phyloP scores from a whole-genome alignment of 2,888 invertebrate genomes.

The Cinara cedri region DNA sequence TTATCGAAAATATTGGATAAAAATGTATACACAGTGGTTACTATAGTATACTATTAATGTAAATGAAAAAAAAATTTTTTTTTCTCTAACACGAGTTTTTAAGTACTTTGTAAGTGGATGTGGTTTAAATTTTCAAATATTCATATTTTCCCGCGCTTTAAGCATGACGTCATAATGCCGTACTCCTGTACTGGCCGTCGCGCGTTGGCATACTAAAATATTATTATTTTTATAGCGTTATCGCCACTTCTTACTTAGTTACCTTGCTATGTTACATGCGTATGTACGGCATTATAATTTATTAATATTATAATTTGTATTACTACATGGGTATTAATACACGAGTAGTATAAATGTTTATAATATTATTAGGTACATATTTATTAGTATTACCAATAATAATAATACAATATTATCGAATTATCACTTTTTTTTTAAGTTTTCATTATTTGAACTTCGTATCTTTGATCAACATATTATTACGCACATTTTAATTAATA shows the following conservation, averaged over 20 bases:
- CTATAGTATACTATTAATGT: slow-evolving; percentile 9
- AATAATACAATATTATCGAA: not conserved
- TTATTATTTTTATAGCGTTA: not conserved
- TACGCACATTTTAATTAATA: slow-evolving; percentile 2
- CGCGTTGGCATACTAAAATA: not conserved
- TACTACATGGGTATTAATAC: not conserved
- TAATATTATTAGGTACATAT: not conserved
- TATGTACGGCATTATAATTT: too few species aligned
- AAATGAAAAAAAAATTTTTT: not conserved
- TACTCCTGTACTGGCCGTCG: too few species aligned
- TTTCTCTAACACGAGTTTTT: not conserved
- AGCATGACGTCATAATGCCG: too few species aligned
- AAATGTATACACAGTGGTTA: not conserved
- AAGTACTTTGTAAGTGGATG: not conserved
- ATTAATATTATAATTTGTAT: not conserved
- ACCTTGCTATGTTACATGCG: too few species aligned
- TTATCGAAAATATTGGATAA: slow-evolving; percentile 15
- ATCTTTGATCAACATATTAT: slow-evolving; percentile 11
- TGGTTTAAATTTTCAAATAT: not conserved
- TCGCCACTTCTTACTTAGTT: not conserved
- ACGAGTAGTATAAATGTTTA: too few species aligned
- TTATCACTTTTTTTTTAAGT: not conserved
- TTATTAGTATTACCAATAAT: not conserved
- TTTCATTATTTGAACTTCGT: not conserved
- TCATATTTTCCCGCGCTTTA: not conserved